Base-by-base conservation (phyloP, 2,797 vertebrate species). In the Artibeus lituratus region DNA sequence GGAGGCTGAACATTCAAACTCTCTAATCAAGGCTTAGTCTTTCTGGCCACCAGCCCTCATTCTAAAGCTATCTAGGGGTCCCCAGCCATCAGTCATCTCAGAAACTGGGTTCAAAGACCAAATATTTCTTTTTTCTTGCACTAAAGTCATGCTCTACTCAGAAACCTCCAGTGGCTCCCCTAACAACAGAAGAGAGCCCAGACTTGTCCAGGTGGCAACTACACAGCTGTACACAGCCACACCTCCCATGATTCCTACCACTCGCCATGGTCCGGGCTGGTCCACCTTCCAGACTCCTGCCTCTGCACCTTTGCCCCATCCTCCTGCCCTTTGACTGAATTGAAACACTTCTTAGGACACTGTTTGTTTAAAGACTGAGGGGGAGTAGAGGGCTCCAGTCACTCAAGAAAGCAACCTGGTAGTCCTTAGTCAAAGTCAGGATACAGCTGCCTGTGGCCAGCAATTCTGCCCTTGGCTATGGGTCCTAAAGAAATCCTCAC, bases 181-280 rank as follows among this genome's bases (percentile, higher is more conserved):
- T 26, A 32, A 53, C 53, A 76, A 70, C 0, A 69, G 21, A 73
- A 51, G 35, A 84, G 44, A 91, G n/a, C 26, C 44, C 55, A 80
- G 37, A 44, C 39, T 78, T 69, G 39, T 82, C 51, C 53, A 37
- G 16, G n/a, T 49, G 53, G 65, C 47, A 39, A 19, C 7, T 29
- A 12, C n/a, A n/a, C n/a, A 47, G 5, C n/a, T 0, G 2, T 16
- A 22, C 1, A n/a, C 5, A 12, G 19, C 29, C 15, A 59, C 18
- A 24, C 21, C 67, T 85, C 49, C 19, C 5, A 10, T 10, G 26
- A 42, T 59, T 69, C 59, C 42, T 42, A 42, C 9, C n/a, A 35
- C 65, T 80, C 0, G 6, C 49, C 49, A 10, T n/a, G 24, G 47
- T 53, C 67, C 8, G 8, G 21, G 51, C 10, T 77, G 39, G 44